These are phyloP conservation scores for Amphimallon solstitiale DNA, from an alignment of 2,888 invertebrate genomes.

Conservation along the genomic window DNA sequence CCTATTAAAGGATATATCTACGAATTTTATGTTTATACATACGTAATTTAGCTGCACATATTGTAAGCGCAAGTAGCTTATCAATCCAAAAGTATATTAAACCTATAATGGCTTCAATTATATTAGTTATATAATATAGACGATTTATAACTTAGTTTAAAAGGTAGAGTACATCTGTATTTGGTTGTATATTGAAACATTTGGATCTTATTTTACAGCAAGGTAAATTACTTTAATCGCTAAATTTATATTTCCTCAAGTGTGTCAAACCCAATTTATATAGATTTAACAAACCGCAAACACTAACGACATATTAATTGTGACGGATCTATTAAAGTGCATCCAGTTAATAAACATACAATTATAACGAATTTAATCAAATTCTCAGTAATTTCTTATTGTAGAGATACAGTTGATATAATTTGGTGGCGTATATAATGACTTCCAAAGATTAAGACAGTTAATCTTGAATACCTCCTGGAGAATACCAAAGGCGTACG, in stretches of 20 bases:
- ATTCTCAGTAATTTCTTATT: slow-evolving; percentile 23
- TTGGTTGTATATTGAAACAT: no score
- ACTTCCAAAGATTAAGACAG: slow-evolving; percentile 28
- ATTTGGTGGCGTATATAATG: slow-evolving; percentile 27
- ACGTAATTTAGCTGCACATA: no score
- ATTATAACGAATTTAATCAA: slow-evolving; percentile 31
- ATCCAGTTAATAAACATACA: slow-evolving; percentile 26
- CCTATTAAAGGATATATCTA: no score
- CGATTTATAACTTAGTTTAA: no score
- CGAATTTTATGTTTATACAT: no score
- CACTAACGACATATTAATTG: slow-evolving; percentile 30
- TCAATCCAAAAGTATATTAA: no score
- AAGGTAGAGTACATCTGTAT: no score
- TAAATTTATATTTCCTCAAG: slow-evolving; percentile 1
- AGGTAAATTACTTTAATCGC: background rate
- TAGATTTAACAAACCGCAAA: slow-evolving; percentile 10
- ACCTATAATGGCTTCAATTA: no score
- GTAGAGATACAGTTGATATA: slow-evolving; percentile 18
- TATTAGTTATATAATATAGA: no score
- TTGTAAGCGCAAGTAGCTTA: no score
- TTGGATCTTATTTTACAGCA: background rate
- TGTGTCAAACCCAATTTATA: slow-evolving; percentile 23
- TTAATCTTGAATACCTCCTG: slow-evolving; percentile 19
- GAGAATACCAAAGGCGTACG: slow-evolving; percentile 9
- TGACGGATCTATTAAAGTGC: slow-evolving; percentile 28